These are phyloP conservation scores for Tethya wilhelma DNA, from an alignment of 37 sponge, comb jelly and placozoan genomes.

Conservation along the genomic window DNA sequence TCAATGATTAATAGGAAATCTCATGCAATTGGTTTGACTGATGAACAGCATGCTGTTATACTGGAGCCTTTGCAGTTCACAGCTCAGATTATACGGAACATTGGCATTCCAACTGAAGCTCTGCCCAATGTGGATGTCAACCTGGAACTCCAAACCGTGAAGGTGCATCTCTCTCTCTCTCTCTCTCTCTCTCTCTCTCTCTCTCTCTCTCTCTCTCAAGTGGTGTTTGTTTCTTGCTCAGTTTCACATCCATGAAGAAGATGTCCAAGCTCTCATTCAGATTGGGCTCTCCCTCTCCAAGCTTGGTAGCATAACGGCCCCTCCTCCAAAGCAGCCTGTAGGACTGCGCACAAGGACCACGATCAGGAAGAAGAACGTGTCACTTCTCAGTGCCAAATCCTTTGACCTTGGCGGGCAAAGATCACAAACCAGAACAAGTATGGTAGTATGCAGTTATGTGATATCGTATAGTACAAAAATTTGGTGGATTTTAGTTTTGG, in stretches of 20 bases:
- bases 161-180: slow-evolving; percentile 29
- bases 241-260: slow-evolving; percentile 50
- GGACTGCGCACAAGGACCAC: background rate
- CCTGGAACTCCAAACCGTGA: slow-evolving; percentile 18
- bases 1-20: no score
- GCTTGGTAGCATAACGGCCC: background rate
- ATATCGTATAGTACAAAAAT: no score
- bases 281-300: slow-evolving; percentile 20
- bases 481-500: no score
- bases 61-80: slow-evolving; percentile 48
- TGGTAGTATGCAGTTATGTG: no score
- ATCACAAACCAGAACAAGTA: slow-evolving; percentile 12
- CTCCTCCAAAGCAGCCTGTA: slow-evolving; percentile 10
- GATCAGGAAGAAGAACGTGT: background rate
- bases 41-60: slow-evolving; percentile 9
- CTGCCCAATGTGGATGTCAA: slow-evolving; percentile 45
- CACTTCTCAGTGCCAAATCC: background rate
- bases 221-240: no score
- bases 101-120: slow-evolving; percentile 20
- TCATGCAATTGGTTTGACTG: no score
- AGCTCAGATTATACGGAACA: slow-evolving; percentile 42
- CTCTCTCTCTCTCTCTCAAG: no score
- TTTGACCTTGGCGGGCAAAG: background rate
- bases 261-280: slow-evolving; percentile 45
- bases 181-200: no score